Conservation (phyloP, 2,113 vertebrate species). For the Gracilinanus agilis region DNA sequence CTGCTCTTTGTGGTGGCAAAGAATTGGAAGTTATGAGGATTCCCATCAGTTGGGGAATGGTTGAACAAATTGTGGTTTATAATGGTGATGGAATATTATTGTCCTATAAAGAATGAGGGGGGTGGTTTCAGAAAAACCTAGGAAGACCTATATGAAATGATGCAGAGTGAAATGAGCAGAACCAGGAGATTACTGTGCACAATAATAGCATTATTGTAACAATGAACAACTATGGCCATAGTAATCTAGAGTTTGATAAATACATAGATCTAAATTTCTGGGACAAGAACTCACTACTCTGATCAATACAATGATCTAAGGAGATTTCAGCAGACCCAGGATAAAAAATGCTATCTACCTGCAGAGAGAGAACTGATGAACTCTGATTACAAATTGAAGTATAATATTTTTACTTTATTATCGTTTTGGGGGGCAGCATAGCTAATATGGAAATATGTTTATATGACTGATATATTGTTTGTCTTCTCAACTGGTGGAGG, state of each 20-base stretch:
- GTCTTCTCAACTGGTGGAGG: no score
- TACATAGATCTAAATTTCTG: no score
- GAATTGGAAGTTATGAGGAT: not conserved
- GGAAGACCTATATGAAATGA: not conserved
- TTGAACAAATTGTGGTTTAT: not conserved
- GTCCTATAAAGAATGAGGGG: not conserved
- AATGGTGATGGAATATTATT: not conserved
- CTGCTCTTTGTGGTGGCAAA: not conserved
- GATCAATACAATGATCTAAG: not conserved
- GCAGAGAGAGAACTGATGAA: not conserved
- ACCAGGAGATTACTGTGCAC: not conserved
- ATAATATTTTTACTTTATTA: not conserved
- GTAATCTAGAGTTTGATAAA: no score
- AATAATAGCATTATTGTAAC: not conserved
- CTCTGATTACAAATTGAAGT: not conserved
- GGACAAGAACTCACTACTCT: not conserved
- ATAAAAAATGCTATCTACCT: not conserved
- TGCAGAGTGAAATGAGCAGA: not conserved
- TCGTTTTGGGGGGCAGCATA: not conserved
- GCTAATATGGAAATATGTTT: no score
- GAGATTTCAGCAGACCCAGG: no score
- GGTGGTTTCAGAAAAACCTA: not conserved
- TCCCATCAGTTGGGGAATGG: not conserved
- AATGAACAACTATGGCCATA: not conserved
- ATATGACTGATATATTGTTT: no score